Evolutionary conservation across 1,140 invertebrate species (phyloP).

Genomic region (Pseudomyrmex flavicornis): DNA sequence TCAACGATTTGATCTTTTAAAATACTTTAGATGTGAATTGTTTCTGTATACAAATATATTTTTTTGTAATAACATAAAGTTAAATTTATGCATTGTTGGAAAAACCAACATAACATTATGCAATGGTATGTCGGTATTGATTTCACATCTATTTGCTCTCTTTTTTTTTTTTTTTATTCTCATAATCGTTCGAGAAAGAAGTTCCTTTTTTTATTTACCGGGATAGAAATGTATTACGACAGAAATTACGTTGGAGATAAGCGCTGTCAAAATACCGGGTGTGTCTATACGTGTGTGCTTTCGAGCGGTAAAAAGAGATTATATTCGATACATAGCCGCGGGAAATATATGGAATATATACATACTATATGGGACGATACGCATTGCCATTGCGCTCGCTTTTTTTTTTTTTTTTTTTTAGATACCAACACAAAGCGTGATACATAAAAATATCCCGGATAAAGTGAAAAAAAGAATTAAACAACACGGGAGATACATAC

Average conservation of each 20-base stretch:
- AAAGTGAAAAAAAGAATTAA: neutral
- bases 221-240: conserved; percentile 2
- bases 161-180: neutral
- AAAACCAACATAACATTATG: too few species aligned
- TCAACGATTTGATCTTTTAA: too few species aligned
- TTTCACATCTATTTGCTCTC: too few species aligned
- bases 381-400: neutral
- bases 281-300: conserved; percentile 47
- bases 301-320: conserved; percentile 52
- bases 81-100: too few species aligned
- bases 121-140: too few species aligned
- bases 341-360: neutral
- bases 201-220: neutral
- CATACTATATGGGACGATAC: neutral
- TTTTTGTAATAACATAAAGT: too few species aligned
- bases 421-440: neutral
- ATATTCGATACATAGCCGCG: conserved; percentile 3
- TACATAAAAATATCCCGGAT: neutral
- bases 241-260: conserved; percentile 32
- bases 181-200: neutral
- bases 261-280: conserved; percentile 30
- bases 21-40: neutral
- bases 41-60: too few species aligned
- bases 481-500: neutral
- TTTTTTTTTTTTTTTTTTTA: conserved; percentile 6